These are phyloP conservation scores for Scaptomyza tumidula DNA, from an alignment of 2,888 invertebrate genomes.

Conservation along the genomic window DNA sequence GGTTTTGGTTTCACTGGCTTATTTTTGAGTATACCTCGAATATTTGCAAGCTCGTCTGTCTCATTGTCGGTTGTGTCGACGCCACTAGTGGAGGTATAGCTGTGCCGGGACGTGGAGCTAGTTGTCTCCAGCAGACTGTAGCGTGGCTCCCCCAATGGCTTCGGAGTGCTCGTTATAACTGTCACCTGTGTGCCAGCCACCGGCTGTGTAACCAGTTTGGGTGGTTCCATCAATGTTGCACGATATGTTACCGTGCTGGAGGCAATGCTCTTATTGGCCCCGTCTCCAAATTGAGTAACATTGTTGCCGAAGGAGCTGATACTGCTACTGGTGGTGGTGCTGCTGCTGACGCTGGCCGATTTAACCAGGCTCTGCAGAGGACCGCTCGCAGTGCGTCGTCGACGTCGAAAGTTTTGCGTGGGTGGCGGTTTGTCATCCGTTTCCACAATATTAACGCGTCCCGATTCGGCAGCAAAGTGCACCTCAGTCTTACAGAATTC, in stretches of 20 bases:
- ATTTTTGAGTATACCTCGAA: slow-evolving; percentile 90
- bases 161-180: slow-evolving; percentile 75
- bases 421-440: slow-evolving; percentile 95
- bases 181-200: slow-evolving; percentile 71
- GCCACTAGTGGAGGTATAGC: slow-evolving; percentile 81
- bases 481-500: slow-evolving; percentile 95
- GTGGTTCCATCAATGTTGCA: slow-evolving; percentile 71
- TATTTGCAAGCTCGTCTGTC: slow-evolving; percentile 85
- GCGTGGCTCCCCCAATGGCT: slow-evolving; percentile 56
- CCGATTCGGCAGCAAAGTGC: slow-evolving; percentile 94
- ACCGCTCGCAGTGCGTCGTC: slow-evolving; percentile 86
- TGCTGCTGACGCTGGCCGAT: slow-evolving; percentile 76
- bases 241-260: slow-evolving; percentile 75
- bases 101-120: slow-evolving; percentile 65
- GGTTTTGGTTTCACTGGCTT: slow-evolving; percentile 90
- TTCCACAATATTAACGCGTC: slow-evolving; percentile 93
- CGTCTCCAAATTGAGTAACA: slow-evolving; percentile 88
- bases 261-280: slow-evolving; percentile 65
- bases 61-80: slow-evolving; percentile 81
- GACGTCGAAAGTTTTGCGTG: slow-evolving; percentile 90
- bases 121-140: slow-evolving; percentile 61
- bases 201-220: slow-evolving; percentile 56
- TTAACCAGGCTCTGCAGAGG: slow-evolving; percentile 80
- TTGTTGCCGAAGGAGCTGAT: slow-evolving; percentile 27
- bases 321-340: slow-evolving; percentile 29